phyloP scores from a whole-genome alignment of 1,140 invertebrate genomes.

The Panagrolaimus sp. region DNA sequence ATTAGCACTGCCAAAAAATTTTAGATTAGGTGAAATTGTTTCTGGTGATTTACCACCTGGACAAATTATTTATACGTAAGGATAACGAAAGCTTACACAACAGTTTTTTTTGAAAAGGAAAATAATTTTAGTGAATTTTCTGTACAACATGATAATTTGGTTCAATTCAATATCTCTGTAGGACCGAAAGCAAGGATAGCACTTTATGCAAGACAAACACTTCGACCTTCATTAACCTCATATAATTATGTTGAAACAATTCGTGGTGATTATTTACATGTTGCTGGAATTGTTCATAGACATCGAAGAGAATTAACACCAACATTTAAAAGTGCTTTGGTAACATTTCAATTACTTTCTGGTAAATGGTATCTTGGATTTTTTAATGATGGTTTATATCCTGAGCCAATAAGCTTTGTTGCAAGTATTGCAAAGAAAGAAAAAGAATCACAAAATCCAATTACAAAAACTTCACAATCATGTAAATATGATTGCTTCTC shows the following conservation, averaged over 20 bases:
- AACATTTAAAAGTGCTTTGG: not conserved
- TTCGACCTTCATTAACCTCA: constrained; percentile 4
- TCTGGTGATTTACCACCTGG: constrained; percentile 16
- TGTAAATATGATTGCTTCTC: constrained; percentile 12
- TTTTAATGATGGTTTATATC: not conserved
- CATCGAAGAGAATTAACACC: not conserved
- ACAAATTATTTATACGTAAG: constrained; percentile 20
- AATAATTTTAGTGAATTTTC: constrained; percentile 21
- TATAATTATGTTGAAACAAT: constrained; percentile 14
- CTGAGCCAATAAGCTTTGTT: not conserved
- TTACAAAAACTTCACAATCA: not conserved
- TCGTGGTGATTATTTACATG: constrained; percentile 5
- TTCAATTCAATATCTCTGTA: constrained; percentile 17
- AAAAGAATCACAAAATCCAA: not conserved
- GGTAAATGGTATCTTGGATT: constrained; percentile 7
- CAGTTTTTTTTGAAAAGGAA: not conserved
- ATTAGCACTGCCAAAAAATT: not conserved
- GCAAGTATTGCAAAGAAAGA: not conserved
- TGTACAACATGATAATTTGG: constrained; percentile 16
- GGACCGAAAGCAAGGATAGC: constrained; percentile 5
- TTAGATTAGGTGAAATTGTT: constrained; percentile 11
- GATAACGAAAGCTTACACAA: no score
- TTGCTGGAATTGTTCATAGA: not conserved
- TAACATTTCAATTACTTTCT: constrained; percentile 6
- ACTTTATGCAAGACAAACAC: constrained; percentile 17